Base-by-base conservation (phyloP, 1,140 invertebrate genomes). In the Orussus abietinus region DNA sequence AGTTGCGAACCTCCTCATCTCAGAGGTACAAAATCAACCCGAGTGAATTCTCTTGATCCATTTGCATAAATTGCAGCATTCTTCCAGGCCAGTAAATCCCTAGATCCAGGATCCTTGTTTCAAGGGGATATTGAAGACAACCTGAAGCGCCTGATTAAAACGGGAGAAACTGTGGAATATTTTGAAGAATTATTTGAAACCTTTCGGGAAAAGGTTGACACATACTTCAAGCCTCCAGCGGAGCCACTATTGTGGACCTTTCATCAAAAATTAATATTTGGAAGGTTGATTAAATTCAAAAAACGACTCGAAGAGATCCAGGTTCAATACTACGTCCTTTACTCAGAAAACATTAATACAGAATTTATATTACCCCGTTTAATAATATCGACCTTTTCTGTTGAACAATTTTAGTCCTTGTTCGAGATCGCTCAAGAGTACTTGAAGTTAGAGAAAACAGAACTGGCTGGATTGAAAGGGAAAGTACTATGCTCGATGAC, bases 391-490 rank as follows among this genome's bases (percentile, higher is more conserved):
- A 20, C 11, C 3, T 41, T 2, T 15, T 3, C 5, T 20, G 17
- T 80, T 1, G 60, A 57, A 41, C 66, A 78, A 63, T 75, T 81
- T 6, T 67, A 90, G 76, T 60, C 74, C 3, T 77, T 92, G 50
- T 80, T 92, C 45, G 78, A 84, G 28, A 81, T 82, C 0, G 81
- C 82, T 0, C 66, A 82, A 4, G 90, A 93, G 64, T 91, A 91
- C 57, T 63, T 84, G n/a, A 92, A 91, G 62, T 62, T 94, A 34
- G 91, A 93, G 68, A 90, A 88, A 64, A 78, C 92, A 5, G 90
- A 93, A 70, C 80, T 92, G 45, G 84, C 82, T 35, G 88, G 90
- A 1, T 73, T 89, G 10, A 80, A 84, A 62, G 86, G 88, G 11
- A 82, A 83, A 57, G 76, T 71, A 30, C 72, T 90, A 10, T 59